Evolutionary conservation across 2,797 vertebrate genomes (phyloP), one percentile per base, ranked within the genome.

Genomic region (Bufotes viridis): DNA sequence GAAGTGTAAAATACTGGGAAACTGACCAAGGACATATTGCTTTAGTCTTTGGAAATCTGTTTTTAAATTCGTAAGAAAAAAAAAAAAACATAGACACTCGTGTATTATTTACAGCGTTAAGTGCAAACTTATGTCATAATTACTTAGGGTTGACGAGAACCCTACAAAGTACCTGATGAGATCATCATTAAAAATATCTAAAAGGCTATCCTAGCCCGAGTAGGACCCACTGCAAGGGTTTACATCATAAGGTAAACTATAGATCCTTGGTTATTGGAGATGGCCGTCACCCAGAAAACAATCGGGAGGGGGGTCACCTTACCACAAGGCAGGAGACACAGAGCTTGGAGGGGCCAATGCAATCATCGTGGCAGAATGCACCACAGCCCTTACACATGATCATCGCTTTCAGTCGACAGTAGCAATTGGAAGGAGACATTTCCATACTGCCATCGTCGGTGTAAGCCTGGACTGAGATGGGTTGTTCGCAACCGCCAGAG

Each of bases 321-420:
- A 99, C 97, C 0, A 99, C 97, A 51, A 99, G 96, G 94, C 98
- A 99, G 13, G 98, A 98, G 75, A 99, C 98, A 0, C 98, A 99
- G 70, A 99, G 97, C 94, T 97, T 98, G 0, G 98, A 99, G 89
- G 98, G 98, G 11, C 98, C 97, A 0, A 99, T 99, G 95, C 98
- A 99, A 90, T 99, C 98, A 3, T 99, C 97, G 0, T 99, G 98
- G 95, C 98, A 99, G 92, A 99, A 99, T 81, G 98, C 98, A 0
- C 98, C 98, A 0, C 98, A 99, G 60, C 98, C 98, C 93, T 98
- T 97, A 94, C 98, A 99, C 96, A 99, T 97, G 94, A 99, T 99
- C 98, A 99, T 99, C 81, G 98, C 98, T 96, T 99, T 99, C 91
- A 99, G 95, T 69, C 97, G 95, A 93, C 98, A 99, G 94, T 99